phyloP scores from a whole-genome alignment of 1,140 invertebrate genomes.

The Drosophila trapezifrons region DNA sequence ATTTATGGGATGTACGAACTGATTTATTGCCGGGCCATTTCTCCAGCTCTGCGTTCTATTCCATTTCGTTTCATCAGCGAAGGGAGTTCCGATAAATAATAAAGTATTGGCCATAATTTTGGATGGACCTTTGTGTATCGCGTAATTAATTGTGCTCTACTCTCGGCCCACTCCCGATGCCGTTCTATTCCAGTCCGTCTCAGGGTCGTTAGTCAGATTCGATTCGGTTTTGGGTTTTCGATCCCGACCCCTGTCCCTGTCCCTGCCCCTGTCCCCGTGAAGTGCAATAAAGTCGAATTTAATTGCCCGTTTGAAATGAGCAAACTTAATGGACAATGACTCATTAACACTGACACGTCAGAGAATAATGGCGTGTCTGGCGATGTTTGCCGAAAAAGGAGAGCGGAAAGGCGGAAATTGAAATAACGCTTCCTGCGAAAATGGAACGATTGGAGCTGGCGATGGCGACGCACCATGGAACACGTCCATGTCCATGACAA shows the following conservation, averaged over 20 bases:
- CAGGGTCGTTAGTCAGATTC: constrained; percentile 36
- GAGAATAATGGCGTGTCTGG: constrained; percentile 79
- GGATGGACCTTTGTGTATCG: not conserved
- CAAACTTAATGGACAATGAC: constrained; percentile 83
- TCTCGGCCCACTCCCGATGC: not conserved
- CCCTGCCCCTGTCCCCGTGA: constrained; percentile 16
- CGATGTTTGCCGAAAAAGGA: constrained; percentile 57
- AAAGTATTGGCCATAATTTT: constrained; percentile 7
- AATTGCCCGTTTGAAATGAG: constrained; percentile 82
- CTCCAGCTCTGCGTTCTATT: not conserved
- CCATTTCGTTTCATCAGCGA: not conserved
- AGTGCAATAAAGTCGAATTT: constrained; percentile 83
- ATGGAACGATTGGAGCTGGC: constrained; percentile 38
- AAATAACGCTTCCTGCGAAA: constrained; percentile 79
- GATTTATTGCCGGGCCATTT: constrained; percentile 28
- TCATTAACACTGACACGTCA: constrained; percentile 83
- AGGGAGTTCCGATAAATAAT: constrained; percentile 4
- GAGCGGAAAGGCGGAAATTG: constrained; percentile 79
- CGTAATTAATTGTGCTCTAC: constrained; percentile 8
- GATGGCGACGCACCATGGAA: constrained; percentile 23
- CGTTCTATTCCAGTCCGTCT: constrained; percentile 9
- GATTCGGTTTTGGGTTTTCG: constrained; percentile 25
- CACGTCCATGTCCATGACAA: constrained; percentile 70
- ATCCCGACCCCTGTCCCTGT: constrained; percentile 16
- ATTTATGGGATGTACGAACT: constrained; percentile 7